Base-by-base conservation (phyloP, 2,797 vertebrate species). In the Paratrypauchen microcephalus region DNA sequence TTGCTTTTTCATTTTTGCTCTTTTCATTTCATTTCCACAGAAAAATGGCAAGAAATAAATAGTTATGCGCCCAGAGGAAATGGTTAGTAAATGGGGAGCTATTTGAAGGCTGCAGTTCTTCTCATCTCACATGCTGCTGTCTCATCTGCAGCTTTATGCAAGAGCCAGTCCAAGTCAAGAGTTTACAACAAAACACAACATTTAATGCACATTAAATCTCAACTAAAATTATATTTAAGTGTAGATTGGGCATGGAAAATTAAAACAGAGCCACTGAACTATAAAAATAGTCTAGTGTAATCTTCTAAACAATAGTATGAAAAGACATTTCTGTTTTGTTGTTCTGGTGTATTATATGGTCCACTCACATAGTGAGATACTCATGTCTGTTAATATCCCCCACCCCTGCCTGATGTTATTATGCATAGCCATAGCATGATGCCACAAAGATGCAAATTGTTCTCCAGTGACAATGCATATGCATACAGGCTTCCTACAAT, bases 1-100 rank as follows among this genome's bases (percentile, higher is more conserved):
- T 77, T 65, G 19, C 36, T n/a, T 62, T 75, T 45, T 56, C 13
- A 15, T 72, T 75, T 77, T 62, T 52, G n/a, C 57, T 77, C 18
- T 80, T 88, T 87, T 82, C 65, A 69, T 76, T 86, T 78, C 48
- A 72, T 79, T 83, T 79, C 65, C 68, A 76, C 76, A 77, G 70
- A 77, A 86, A 59, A 74, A 77, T 30, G 57, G 16, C 21, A 65
- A 52, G 57, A 81, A 66, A 82, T 76, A 78, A 81, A 87, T 68
- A 83, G 70, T 72, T 72, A 45, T 36, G 12, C 52, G 55, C 76
- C 75, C 73, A 71, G 72, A 83, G 80, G 81, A 85, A 72, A 81
- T 62, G 48, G 69, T 69, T 78, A 21, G 71, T 62, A 77, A 79
- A 86, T 77, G 69, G 47, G 68, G 77, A 79, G 71, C 56, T 72